phyloP scores from a whole-genome alignment of 2,113 vertebrate species.

The Charina bottae region DNA sequence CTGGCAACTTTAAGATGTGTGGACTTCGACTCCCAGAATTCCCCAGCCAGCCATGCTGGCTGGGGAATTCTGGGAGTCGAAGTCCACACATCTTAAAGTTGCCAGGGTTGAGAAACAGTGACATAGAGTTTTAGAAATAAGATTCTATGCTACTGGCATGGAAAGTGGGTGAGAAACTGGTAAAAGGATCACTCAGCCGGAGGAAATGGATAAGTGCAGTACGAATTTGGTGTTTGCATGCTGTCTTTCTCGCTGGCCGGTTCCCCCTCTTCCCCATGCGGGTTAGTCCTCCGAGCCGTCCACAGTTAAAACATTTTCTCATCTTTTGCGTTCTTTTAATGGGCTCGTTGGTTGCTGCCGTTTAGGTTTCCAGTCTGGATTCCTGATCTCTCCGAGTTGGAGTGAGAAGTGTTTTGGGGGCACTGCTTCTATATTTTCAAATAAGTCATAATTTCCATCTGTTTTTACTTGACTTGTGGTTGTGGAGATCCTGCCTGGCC shows the following conservation, averaged over 20 bases:
- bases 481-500: conserved; percentile 79
- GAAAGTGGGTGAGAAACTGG: background rate
- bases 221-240: background rate
- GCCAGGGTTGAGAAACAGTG: no score
- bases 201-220: background rate
- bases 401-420: conserved; percentile 66
- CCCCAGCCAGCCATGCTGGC: no score
- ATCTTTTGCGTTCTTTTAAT: background rate
- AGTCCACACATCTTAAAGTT: no score
- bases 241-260: background rate
- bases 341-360: background rate
- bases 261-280: fast-evolving
- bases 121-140: background rate
- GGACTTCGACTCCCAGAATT: no score
- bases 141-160: background rate
- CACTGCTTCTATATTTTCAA: conserved; percentile 65
- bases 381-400: conserved; percentile 54
- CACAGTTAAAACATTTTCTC: background rate
- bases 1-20: no score
- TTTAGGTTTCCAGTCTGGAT: conserved; percentile 40
- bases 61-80: no score
- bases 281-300: background rate
- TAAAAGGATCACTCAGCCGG: conserved; percentile 23
- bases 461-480: conserved; percentile 83
- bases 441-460: conserved; percentile 78